Evolutionary conservation across 2,888 invertebrate genomes (phyloP), one percentile per base, ranked within the genome.

Genomic region (Kryphioiulus occultus): DNA sequence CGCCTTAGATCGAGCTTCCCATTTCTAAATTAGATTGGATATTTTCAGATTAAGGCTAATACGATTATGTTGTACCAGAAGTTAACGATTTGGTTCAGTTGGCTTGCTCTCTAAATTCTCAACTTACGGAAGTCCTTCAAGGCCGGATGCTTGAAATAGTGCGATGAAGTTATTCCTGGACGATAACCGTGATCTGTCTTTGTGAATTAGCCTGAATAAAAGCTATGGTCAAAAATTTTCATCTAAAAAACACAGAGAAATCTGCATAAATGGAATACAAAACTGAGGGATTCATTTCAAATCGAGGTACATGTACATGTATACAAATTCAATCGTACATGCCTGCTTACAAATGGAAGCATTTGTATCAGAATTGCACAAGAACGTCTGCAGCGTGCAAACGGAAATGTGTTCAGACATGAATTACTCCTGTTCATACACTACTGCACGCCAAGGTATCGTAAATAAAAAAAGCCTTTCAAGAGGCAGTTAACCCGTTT

Each of bases 401-500:
- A 68, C 35, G 2, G n/a, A 53, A 22, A 9, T 22, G 22, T 22
- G 7, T 35, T 2, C 35, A 35, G 7, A 35, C 35, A 2, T 35
- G 35, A 35, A 35, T 35, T 35, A 7, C 35, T 35, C 35, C 35
- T 35, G 35, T 35, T 7, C 35, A 35, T 7, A 35, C 35, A 4
- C 35, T 35, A 2, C 35, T 35, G 3, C 35, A 35, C 7, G 7
- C 7, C 3, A 35, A 35, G 3, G 35, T 35, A 35, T 35, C 35
- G 35, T 35, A 35, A 2, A 35, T 2, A 78, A 78, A 78, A 78
- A 78, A 15, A 15, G 9, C 39, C 44, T 9, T 15, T 78, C 17
- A 78, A 22, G 78, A 78, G 78, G 78, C 78, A 78, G 78, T 78
- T 68, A 68, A 68, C 68, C 68, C 26, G 68, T 59, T 59, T 59